Percentiles rank a stretch among this genome's conserved stretches.
phyloP scores from a whole-genome alignment of 2,888 invertebrate species.

The Tachina lurida region DNA sequence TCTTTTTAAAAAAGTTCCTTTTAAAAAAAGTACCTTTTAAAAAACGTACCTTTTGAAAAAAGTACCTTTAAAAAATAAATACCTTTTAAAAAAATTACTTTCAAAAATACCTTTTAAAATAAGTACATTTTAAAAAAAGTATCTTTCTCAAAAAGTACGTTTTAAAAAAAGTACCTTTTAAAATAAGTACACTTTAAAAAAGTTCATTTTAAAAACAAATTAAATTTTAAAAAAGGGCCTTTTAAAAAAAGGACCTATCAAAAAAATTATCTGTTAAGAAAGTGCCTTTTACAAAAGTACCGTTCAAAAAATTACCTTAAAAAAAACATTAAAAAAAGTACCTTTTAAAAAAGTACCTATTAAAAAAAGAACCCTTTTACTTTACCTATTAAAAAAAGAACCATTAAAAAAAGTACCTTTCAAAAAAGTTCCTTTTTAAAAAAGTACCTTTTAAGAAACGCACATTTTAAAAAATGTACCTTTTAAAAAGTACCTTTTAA shows the following conservation, averaged over 20 bases:
- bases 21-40: neutral
- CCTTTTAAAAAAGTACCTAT: neutral
- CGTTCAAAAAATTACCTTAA: neutral
- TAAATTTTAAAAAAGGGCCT: neutral
- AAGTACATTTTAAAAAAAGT: neutral
- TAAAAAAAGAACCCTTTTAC: neutral
- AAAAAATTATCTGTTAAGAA: neutral
- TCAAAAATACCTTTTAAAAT: neutral
- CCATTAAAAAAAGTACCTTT: neutral
- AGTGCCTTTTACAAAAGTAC: neutral
- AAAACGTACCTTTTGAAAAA: neutral
- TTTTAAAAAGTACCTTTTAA: neutral
- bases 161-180: neutral
- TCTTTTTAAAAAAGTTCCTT: neutral
- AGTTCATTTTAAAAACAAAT: no score
- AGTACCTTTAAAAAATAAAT: no score
- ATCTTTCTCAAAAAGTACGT: neutral
- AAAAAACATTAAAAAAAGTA: neutral
- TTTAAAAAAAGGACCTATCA: neutral
- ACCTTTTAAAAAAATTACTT: no score
- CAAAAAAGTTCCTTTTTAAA: neutral
- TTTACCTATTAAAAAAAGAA: neutral
- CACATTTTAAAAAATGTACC: neutral
- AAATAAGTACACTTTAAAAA: no score
- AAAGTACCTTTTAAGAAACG: no score